Evolutionary conservation across 2,888 invertebrate species (phyloP).

Genomic region (Busseola fusca): DNA sequence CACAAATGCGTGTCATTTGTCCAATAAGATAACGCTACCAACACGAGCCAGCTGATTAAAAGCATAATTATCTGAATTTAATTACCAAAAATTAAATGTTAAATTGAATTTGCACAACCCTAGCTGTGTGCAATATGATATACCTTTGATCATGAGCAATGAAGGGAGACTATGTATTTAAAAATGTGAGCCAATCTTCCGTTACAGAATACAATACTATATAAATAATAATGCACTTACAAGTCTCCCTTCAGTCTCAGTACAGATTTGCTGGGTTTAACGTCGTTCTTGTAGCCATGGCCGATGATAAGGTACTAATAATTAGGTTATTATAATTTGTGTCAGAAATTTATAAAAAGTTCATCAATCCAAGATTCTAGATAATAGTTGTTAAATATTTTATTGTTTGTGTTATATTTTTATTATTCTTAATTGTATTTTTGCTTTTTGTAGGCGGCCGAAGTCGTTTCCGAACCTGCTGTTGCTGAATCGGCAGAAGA

Average conservation of each 20-base stretch:
- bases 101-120: constrained; percentile 68
- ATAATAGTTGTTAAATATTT: not conserved
- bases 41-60: not conserved
- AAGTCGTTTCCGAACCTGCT: constrained; percentile 76
- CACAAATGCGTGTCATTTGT: not conserved
- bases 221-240: constrained; percentile 77
- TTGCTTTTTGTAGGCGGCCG: constrained; percentile 79
- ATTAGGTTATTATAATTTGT: constrained; percentile 8
- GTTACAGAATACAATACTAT: constrained; percentile 77
- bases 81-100: not conserved
- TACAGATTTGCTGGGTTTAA: constrained; percentile 64
- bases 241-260: constrained; percentile 77
- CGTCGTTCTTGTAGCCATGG: constrained; percentile 70
- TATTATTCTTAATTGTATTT: constrained; percentile 6
- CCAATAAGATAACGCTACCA: not conserved
- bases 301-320: constrained; percentile 76
- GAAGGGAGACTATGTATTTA: constrained; percentile 81
- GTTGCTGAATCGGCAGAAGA: constrained; percentile 76
- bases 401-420: constrained; percentile 2
- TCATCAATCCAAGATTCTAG: not conserved
- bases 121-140: constrained; percentile 75
- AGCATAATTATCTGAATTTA: not conserved
- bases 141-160: constrained; percentile 77
- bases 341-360: not conserved
- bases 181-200: constrained; percentile 79